Base-by-base conservation (phyloP, 2,888 invertebrate species). In the Acanthosepion lycidas region DNA sequence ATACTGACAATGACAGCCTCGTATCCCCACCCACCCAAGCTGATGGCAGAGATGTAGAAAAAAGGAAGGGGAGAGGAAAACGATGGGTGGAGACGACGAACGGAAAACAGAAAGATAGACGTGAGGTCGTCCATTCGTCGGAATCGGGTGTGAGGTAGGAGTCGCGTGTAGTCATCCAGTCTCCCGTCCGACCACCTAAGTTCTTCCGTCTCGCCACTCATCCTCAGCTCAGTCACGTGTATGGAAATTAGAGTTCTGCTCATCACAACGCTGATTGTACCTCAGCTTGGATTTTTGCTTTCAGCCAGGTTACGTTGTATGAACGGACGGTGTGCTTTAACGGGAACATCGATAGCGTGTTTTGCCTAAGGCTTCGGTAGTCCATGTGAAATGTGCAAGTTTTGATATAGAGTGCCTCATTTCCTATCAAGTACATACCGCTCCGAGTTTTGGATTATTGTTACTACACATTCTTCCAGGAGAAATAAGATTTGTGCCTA, bases 211-310 rank as follows among this genome's bases (percentile, higher is more conserved):
- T 28, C n/a, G 28, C 78, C 78, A 78, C 78, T 78, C n/a, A n/a
- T 78, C 78, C 15, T 78, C 12, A 33, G 15, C n/a, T 78, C 78
- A 78, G 78, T 78, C 78, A 78, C 78, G 78, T 78, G 78, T 15
- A 78, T 78, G 78, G 78, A 78, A 78, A 78, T 78, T 78, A 78
- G n/a, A 78, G 78, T 78, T 78, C 78, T 78, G n/a, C 15, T 78
- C 78, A 33, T 15, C n/a, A n/a, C 78, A 33, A 9, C 78, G 78
- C 4, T 78, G 78, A 33, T n/a, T 78, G n/a, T 78, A n/a, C n/a
- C 15, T 78, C 33, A 15, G n/a, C n/a, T 78, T 78, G 12, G 59
- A n/a, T 78, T 78, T 78, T 33, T 78, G 78, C 78, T 78, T 78
- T 78, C 78, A 78, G n/a, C n/a, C 78, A 78, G 78, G 78, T 78